These are phyloP conservation scores for Galago senegalensis DNA, from an alignment of 2,797 vertebrate genomes.

Conservation along the genomic window DNA sequence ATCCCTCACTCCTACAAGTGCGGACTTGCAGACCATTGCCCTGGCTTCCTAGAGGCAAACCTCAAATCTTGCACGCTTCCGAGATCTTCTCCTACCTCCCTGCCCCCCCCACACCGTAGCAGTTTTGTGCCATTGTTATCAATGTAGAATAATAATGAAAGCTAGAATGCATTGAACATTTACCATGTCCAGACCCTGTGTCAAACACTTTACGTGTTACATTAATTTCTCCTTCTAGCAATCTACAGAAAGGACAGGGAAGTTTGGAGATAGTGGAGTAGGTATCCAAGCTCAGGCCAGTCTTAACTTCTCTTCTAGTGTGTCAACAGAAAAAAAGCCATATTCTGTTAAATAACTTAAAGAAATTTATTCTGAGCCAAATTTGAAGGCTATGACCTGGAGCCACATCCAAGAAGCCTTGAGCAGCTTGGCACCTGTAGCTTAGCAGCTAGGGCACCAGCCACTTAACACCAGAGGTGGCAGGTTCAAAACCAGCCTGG, in stretches of 20 bases:
- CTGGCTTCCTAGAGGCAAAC: no score
- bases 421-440: no score
- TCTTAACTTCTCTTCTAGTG: not conserved
- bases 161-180: not conserved
- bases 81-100: not conserved
- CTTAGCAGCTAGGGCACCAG: no score
- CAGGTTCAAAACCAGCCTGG: no score
- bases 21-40: not conserved
- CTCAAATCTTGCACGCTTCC: not conserved
- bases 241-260: not conserved
- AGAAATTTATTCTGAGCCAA: no score
- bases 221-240: not conserved
- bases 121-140: not conserved
- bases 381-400: no score
- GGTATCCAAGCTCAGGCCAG: not conserved
- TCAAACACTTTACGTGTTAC: not conserved
- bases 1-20: not conserved
- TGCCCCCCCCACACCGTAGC: not conserved
- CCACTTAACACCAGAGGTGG: no score
- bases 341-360: no score
- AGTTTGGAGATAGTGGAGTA: not conserved
- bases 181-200: not conserved
- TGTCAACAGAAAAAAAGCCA: no score
- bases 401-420: no score
- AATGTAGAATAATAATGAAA: not conserved